Evolutionary conservation across 2,888 invertebrate species (phyloP).

Genomic region (Epinotia demarniana): DNA sequence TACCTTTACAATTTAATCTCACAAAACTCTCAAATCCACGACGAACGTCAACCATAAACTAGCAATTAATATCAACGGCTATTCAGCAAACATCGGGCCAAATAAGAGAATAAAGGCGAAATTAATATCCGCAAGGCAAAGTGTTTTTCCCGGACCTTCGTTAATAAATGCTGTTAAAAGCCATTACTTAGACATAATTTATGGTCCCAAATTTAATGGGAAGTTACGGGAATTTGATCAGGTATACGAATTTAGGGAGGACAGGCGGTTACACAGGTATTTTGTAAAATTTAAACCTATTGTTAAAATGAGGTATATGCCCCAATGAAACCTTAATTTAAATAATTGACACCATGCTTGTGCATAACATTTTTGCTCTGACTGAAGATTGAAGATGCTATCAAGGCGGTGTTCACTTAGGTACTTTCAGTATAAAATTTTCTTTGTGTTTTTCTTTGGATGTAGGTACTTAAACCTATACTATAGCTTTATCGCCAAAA

Average conservation of each 20-base stretch:
- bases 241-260: constrained; percentile 45
- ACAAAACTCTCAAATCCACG: not conserved
- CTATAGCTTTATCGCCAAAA: too few relatives aligned
- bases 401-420: not conserved
- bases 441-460: too few relatives aligned
- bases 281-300: not conserved
- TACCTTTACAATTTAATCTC: constrained; percentile 4
- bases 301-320: not conserved
- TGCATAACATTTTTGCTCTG: not conserved
- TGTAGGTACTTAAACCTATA: too few relatives aligned
- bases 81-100: constrained; percentile 11
- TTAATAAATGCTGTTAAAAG: constrained; percentile 45
- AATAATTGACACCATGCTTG: not conserved
- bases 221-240: constrained; percentile 48
- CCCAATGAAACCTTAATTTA: not conserved
- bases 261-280: constrained; percentile 23
- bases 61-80: constrained; percentile 27
- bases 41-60: constrained; percentile 17
- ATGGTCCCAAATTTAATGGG: constrained; percentile 48
- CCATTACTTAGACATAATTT: constrained; percentile 46
- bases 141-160: constrained; percentile 34
- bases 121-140: constrained; percentile 35
- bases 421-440: too few relatives aligned
- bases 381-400: not conserved
- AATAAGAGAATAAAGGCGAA: constrained; percentile 23